Conservation (phyloP, 2,113 vertebrate species). For the Coracopsis vasa region DNA sequence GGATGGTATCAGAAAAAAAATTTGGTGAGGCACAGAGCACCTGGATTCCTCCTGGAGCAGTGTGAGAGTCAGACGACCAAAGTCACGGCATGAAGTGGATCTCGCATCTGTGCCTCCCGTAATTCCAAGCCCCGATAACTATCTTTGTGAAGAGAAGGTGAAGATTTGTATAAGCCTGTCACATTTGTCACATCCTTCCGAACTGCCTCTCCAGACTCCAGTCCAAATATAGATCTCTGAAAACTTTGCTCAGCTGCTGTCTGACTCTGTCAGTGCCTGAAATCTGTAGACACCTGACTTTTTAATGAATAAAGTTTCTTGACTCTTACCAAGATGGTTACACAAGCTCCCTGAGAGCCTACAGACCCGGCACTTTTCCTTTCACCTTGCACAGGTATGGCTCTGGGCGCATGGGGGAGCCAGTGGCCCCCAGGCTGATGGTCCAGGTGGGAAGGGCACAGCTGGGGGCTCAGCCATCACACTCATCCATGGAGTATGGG, state of each 20-base stretch:
- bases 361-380: fast-evolving
- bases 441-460: neutral
- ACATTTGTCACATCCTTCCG: neutral
- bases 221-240: conserved; percentile 10
- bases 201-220: neutral
- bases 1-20: neutral
- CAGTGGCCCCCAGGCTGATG: fast-evolving
- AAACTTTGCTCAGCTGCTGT: neutral
- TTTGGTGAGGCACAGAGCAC: neutral
- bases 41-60: neutral
- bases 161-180: conserved; percentile 1
- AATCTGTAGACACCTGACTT: neutral
- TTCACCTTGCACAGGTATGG: neutral
- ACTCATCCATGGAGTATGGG: neutral
- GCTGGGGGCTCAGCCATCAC: neutral
- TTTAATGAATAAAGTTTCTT: neutral
- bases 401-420: fast-evolving
- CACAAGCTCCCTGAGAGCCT: neutral
- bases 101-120: neutral
- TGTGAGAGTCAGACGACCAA: neutral
- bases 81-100: neutral
- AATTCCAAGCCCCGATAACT: neutral
- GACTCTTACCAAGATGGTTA: neutral
- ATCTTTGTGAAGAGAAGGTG: neutral
- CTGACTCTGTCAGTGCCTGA: neutral